phyloP scores from a whole-genome alignment of 2,113 vertebrate genomes.

The Brienomyrus brachyistius region DNA sequence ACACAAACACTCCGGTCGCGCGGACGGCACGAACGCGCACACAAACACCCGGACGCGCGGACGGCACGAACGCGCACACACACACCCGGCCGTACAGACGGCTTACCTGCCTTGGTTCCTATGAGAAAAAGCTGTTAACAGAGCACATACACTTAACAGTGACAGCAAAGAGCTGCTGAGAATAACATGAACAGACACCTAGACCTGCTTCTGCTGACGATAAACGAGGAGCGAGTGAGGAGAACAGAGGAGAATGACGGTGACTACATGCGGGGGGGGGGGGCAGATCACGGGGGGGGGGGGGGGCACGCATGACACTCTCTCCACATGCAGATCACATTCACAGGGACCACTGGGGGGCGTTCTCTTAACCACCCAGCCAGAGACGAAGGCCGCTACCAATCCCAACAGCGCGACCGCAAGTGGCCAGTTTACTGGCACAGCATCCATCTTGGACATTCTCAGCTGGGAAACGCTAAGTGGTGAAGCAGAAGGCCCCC shows the following conservation, averaged over 20 bases:
- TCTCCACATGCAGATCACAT: not conserved
- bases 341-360: not conserved
- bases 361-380: not conserved
- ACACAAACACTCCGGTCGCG: too few species aligned
- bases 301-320: not conserved
- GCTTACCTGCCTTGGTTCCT: not conserved
- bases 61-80: too few species aligned
- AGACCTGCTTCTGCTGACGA: not conserved
- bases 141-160: not conserved
- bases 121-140: not conserved
- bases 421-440: not conserved
- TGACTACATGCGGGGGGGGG: not conserved
- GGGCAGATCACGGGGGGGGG: not conserved
- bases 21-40: too few species aligned
- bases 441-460: not conserved
- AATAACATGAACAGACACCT: not conserved
- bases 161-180: not conserved
- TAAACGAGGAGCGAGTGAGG: not conserved
- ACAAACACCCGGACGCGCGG: too few species aligned
- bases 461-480: not conserved
- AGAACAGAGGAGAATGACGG: not conserved
- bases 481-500: not conserved
- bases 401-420: not conserved
- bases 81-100: not conserved
- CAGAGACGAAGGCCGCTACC: not conserved